These are phyloP conservation scores for Amphiprion clarkii DNA, from an alignment of 2,797 vertebrate species.

Conservation along the genomic window DNA sequence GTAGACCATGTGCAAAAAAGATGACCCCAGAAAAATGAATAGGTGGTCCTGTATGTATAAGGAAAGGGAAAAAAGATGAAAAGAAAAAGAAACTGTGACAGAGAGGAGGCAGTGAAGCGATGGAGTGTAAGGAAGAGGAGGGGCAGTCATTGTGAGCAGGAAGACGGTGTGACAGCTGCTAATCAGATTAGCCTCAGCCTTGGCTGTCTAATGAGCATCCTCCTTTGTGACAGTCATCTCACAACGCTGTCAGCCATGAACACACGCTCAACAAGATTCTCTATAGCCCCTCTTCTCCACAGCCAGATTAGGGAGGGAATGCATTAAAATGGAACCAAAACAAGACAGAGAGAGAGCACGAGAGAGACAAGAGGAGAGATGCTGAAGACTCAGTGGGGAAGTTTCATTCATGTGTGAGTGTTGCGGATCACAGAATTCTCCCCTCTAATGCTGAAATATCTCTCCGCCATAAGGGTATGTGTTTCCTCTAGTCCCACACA, in stretches of 20 bases:
- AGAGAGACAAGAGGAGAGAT: slow-evolving; percentile 27
- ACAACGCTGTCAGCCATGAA: slow-evolving; percentile 82
- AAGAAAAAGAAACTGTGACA: slow-evolving; percentile 47
- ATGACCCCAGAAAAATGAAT: slow-evolving; percentile 41
- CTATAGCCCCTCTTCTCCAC: slow-evolving; percentile 70
- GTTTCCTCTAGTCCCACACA: slow-evolving; percentile 67
- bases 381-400: slow-evolving; percentile 73
- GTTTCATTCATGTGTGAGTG: slow-evolving; percentile 79
- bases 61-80: slow-evolving; percentile 10
- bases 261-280: slow-evolving; percentile 80
- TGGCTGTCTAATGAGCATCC: slow-evolving; percentile 86
- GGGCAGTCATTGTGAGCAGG: slow-evolving; percentile 76
- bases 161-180: slow-evolving; percentile 86
- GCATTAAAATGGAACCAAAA: slow-evolving; percentile 78
- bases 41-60: slow-evolving; percentile 46
- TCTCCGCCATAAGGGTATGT: slow-evolving; percentile 69
- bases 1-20: slow-evolving; percentile 25
- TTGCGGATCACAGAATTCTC: slow-evolving; percentile 79
- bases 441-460: slow-evolving; percentile 71
- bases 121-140: slow-evolving; percentile 57
- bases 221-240: slow-evolving; percentile 86
- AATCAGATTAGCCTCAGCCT: slow-evolving; percentile 87
- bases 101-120: slow-evolving; percentile 66
- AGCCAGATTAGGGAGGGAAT: slow-evolving; percentile 81
- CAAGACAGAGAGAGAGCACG: slow-evolving; percentile 52